Percentiles rank a stretch among this genome's conserved stretches.
phyloP scores from a whole-genome alignment of 2,888 invertebrate genomes.

The Pseudococcus longispinus region DNA sequence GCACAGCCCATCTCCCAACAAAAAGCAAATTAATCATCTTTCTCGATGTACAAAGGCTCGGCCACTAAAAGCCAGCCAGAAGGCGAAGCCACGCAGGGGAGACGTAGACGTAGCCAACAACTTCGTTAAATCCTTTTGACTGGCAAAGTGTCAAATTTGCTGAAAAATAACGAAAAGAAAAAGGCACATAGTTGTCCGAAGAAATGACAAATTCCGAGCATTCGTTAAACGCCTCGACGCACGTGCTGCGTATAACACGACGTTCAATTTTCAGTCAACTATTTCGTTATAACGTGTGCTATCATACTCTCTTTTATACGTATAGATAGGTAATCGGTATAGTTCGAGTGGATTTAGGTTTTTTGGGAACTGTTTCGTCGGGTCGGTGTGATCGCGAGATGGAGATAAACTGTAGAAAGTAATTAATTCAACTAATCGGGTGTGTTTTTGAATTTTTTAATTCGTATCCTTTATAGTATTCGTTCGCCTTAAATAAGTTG shows the following conservation, averaged over 20 bases:
- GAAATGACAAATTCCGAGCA: background rate
- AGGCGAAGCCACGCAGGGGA: background rate
- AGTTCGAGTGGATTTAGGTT: no score
- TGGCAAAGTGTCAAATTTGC: slow-evolving; percentile 14
- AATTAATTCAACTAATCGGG: slow-evolving; percentile 9
- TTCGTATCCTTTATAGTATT: background rate
- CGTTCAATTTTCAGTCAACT: no score
- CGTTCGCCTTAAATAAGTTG: background rate
- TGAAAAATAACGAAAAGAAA: background rate
- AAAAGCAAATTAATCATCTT: slow-evolving; percentile 31
- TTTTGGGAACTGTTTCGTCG: no score
- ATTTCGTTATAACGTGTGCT: no score
- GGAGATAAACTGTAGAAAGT: background rate
- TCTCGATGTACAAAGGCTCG: background rate
- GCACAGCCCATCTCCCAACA: background rate
- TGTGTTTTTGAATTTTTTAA: background rate
- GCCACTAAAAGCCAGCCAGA: background rate
- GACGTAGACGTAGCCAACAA: background rate
- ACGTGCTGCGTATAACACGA: background rate
- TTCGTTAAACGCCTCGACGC: background rate
- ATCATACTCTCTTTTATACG: no score
- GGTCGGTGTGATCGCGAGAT: no score
- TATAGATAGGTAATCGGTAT: no score
- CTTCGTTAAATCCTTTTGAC: slow-evolving; percentile 34
- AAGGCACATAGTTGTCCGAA: background rate